Evolutionary conservation across 2,113 vertebrate genomes (phyloP).

Genomic region (Rhabdornis inornatus): DNA sequence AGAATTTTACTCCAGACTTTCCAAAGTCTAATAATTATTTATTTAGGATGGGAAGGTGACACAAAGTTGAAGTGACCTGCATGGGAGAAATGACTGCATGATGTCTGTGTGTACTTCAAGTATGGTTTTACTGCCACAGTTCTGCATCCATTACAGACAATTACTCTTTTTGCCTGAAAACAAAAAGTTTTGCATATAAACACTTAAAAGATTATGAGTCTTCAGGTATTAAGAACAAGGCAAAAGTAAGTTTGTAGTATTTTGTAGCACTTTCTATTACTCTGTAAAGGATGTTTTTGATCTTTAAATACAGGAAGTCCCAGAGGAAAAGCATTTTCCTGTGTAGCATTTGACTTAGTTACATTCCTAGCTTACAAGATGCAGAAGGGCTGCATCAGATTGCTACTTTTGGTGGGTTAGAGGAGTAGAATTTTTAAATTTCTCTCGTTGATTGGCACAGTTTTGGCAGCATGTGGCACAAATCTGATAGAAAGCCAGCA

Average conservation of each 20-base stretch:
- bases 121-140: not conserved
- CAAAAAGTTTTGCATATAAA: not conserved
- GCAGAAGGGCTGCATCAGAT: not conserved
- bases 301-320: not conserved
- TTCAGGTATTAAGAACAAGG: not conserved
- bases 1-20: not conserved
- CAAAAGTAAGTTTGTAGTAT: not conserved
- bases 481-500: not conserved
- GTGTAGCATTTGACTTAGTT: not conserved
- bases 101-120: not conserved
- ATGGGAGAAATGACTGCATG: not conserved
- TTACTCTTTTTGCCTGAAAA: not conserved
- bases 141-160: not conserved
- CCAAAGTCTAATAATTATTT: not conserved
- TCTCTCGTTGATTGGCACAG: not conserved
- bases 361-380: not conserved
- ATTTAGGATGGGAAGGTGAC: not conserved
- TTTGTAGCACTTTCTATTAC: not conserved
- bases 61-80: not conserved
- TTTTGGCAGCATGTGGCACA: not conserved
- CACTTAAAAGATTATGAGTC: not conserved
- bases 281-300: not conserved
- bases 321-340: not conserved
- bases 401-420: not conserved
- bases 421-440: not conserved